Evolutionary conservation across 2,113 vertebrate genomes (phyloP).

Genomic region (Stegastes partitus): DNA sequence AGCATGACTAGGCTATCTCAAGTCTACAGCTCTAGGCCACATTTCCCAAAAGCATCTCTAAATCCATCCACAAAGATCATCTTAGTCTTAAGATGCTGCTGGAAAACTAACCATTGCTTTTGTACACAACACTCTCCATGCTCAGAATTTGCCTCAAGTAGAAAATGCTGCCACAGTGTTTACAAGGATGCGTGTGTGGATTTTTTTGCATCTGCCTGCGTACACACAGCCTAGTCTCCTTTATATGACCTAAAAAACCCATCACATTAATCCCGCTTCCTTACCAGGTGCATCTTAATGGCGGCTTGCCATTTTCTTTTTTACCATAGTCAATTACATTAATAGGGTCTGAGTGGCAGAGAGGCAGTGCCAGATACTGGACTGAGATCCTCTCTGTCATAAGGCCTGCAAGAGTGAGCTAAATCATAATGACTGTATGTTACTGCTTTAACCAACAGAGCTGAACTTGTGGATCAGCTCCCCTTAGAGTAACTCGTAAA

Average conservation of each 20-base stretch:
- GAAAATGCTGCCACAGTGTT: background rate
- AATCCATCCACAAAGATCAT: no score
- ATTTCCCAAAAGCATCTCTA: no score
- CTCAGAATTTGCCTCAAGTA: background rate
- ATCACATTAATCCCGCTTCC: slow-evolving; percentile 30
- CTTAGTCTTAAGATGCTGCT: background rate
- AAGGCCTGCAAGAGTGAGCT: slow-evolving; percentile 3
- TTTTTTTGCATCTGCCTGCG: background rate
- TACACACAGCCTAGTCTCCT: slow-evolving; percentile 20
- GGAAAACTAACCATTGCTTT: background rate
- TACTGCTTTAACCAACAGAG: slow-evolving; percentile 5
- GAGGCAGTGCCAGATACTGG: slow-evolving; percentile 2
- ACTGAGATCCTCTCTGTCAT: background rate
- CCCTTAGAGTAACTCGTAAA: background rate
- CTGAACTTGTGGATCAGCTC: slow-evolving; percentile 13
- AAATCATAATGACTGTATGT: slow-evolving; percentile 39
- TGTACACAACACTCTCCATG: background rate
- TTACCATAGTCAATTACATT: slow-evolving; percentile 45
- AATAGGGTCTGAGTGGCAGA: slow-evolving; percentile 10
- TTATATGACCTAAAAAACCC: slow-evolving; percentile 35
- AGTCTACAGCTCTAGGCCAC: no score
- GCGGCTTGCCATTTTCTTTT: slow-evolving; percentile 39
- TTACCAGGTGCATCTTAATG: slow-evolving; percentile 44
- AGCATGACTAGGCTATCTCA: no score
- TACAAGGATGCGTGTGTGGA: background rate